Evolutionary conservation across 2,888 invertebrate genomes (phyloP), one percentile per base, ranked within the genome.

Genomic region (Timandra comae): DNA sequence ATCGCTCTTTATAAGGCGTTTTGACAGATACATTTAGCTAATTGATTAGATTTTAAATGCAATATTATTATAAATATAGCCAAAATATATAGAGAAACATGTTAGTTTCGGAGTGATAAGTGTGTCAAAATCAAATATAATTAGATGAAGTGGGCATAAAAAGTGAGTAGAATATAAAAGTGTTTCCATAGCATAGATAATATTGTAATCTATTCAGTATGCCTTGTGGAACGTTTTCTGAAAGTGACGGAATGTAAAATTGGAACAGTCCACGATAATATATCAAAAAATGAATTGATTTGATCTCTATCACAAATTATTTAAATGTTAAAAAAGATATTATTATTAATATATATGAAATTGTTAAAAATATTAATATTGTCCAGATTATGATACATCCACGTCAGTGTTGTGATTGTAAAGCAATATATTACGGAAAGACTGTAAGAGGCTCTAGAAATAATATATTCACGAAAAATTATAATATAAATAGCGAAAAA

Each of bases 401-500:
- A 53, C 51, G 50, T 46, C 41, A 44, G 71, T 59, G 76, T 79
- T 74, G 73, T 77, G 73, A 74, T 66, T 62, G 63, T 61, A 49
- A 68, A 70, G 67, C 63, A 72, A 73, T 72, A 65, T 63, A 40
- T 49, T 66, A 69, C 56, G 55, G 59, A 63, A 80, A 81, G 80
- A 81, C 79, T 81, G 77, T 59, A 57, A 49, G 75, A 73, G 70
- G 74, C 68, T 77, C 68, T 73, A 74, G 56, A 57, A 53, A 47
- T 61, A 63, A 61, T 62, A 63, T 60, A 60, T 60, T 56, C 41
- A 47, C 49, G 52, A 52, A 41, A 35, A 35, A 32, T 30, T 30
- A 51, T 47, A 46, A 51, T 47, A 54, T 49, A 44, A n/a, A 42
- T 43, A 46, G 49, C 52, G 36, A 42, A 42, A 40, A 49, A 51